phyloP scores from a whole-genome alignment of 2,797 vertebrate species.

The Brachyalestes nurse region DNA sequence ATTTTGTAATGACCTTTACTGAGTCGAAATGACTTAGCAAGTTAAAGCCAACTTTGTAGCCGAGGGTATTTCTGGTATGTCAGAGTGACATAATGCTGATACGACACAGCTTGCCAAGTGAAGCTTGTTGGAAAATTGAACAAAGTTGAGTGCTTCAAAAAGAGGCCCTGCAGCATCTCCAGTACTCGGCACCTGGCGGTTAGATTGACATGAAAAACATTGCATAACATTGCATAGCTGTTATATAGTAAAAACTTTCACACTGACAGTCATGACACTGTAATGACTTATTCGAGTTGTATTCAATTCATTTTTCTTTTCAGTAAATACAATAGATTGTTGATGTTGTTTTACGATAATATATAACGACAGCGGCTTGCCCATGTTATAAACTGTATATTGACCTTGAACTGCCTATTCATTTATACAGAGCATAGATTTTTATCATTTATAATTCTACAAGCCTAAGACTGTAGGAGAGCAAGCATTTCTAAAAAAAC shows the following conservation, averaged over 20 bases:
- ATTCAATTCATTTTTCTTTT: not conserved
- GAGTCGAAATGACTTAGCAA: not conserved
- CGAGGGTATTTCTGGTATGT: not conserved
- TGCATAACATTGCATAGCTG: not conserved
- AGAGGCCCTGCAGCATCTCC: constrained; percentile 8
- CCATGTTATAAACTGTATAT: too few species aligned
- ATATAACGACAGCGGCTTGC: too few species aligned
- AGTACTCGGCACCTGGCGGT: not conserved
- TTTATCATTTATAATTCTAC: too few species aligned
- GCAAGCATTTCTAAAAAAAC: too few species aligned
- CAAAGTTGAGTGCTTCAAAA: not conserved
- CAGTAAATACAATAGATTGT: not conserved
- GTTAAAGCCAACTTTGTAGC: not conserved
- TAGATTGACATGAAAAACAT: not conserved
- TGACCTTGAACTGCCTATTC: too few species aligned
- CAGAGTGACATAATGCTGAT: constrained; percentile 2
- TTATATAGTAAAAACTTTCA: not conserved
- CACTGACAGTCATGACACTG: not conserved
- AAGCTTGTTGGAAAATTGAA: not conserved
- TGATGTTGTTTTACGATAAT: not conserved
- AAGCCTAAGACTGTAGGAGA: too few species aligned
- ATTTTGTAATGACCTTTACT: not conserved
- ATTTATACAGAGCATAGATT: too few species aligned
- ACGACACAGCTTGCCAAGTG: not conserved
- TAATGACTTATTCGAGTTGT: not conserved